These are phyloP conservation scores for Chrysogorgia sp. DNA, from an alignment of 92 coral and sea anemone species.

Conservation along the genomic window DNA sequence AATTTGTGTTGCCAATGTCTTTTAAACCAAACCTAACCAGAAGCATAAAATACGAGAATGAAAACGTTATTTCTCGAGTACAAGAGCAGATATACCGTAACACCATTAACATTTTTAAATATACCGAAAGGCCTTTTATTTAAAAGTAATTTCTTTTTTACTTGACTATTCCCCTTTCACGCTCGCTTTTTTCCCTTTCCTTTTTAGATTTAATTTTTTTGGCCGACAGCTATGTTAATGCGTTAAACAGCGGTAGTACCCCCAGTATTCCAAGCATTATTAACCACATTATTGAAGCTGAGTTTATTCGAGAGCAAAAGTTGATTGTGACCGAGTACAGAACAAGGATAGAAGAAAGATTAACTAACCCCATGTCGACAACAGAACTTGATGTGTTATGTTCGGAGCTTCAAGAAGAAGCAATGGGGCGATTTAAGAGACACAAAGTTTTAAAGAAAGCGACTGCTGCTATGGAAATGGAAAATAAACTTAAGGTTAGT, in stretches of 20 bases:
- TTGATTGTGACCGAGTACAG: constrained; percentile 2
- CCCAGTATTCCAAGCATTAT: constrained; percentile 42
- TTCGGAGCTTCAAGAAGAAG: constrained; percentile 12
- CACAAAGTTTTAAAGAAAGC: constrained; percentile 43
- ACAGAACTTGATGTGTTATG: constrained; percentile 8
- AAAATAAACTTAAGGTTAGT: constrained; percentile 37
- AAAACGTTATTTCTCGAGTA: no score
- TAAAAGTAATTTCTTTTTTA: no score
- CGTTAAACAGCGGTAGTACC: constrained; percentile 35
- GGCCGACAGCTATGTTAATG: constrained; percentile 31
- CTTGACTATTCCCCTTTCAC: no score
- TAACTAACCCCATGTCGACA: constrained; percentile 17
- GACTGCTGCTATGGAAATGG: constrained; percentile 25
- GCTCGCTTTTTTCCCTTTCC: neutral
- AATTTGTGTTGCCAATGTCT: no score
- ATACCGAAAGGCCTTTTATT: no score
- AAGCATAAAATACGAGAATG: no score
- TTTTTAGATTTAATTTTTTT: constrained; percentile 28
- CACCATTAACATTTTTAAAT: no score
- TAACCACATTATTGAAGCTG: constrained; percentile 40
- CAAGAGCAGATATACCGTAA: no score
- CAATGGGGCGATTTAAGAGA: constrained; percentile 19
- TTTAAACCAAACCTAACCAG: no score
- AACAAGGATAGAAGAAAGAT: constrained; percentile 15
- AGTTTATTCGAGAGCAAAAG: constrained; percentile 37